Percentiles rank a stretch among this genome's conserved stretches.
Conservation (phyloP, 2,888 invertebrate species). For the Hecatera dysodea region DNA sequence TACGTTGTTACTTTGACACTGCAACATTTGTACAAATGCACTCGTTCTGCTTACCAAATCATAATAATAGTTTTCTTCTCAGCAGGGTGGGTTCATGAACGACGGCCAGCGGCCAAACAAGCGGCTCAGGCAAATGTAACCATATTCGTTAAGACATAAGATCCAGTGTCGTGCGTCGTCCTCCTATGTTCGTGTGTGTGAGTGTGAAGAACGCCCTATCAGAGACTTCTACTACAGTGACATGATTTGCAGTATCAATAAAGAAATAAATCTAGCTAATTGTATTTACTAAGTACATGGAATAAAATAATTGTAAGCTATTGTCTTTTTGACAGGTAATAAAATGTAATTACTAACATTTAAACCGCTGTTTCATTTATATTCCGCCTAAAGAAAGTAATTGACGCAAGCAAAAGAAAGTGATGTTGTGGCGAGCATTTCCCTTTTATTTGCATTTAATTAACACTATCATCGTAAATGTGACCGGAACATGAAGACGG, state of each 20-base stretch:
- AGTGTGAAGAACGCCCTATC: constrained; percentile 77
- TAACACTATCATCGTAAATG: constrained; percentile 56
- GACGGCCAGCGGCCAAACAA: constrained; percentile 90
- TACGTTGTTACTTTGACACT: not conserved
- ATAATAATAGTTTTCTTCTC: constrained; percentile 55
- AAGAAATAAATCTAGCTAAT: constrained; percentile 87
- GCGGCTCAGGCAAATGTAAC: constrained; percentile 87
- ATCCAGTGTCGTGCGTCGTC: constrained; percentile 77
- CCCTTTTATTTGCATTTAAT: constrained; percentile 64
- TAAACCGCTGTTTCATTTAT: constrained; percentile 67
- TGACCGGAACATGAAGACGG: constrained; percentile 43
- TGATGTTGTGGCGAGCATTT: constrained; percentile 50
- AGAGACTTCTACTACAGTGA: constrained; percentile 85
- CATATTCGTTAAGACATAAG: constrained; percentile 65
- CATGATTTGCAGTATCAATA: constrained; percentile 73
- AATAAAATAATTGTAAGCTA: constrained; percentile 87
- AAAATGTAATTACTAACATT: constrained; percentile 89
- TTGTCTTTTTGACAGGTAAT: constrained; percentile 90
- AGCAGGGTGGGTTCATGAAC: constrained; percentile 88
- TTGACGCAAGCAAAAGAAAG: constrained; percentile 55
- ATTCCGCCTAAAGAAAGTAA: constrained; percentile 51
- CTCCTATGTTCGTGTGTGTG: constrained; percentile 85
- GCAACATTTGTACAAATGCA: not conserved
- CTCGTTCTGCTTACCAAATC: constrained; percentile 32
- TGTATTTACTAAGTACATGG: constrained; percentile 90